These are phyloP conservation scores for Uloborus plumipes DNA, from an alignment of 2,888 invertebrate genomes.

Conservation along the genomic window DNA sequence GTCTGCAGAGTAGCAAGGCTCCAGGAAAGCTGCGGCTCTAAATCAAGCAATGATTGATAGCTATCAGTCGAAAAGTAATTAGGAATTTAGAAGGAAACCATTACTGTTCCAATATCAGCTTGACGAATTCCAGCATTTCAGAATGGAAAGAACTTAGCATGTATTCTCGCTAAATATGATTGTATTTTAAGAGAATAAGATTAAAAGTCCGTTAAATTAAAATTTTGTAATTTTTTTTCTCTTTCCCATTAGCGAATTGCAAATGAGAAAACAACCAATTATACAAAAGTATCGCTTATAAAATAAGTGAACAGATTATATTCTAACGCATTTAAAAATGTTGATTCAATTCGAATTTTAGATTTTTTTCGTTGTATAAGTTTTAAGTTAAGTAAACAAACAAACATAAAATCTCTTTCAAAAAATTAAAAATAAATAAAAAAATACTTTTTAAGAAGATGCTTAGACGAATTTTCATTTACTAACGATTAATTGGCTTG, in stretches of 20 bases:
- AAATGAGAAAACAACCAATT: conserved; percentile 50
- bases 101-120: conserved; percentile 45
- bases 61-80: conserved; percentile 11
- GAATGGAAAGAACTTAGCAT: conserved; percentile 23
- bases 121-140: conserved; percentile 12
- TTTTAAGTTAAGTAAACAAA: conserved; percentile 4
- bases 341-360: conserved; percentile 28
- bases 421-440: background rate
- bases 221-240: conserved; percentile 47
- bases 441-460: conserved; percentile 18
- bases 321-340: conserved; percentile 36
- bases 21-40: background rate
- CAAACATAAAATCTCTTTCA: background rate
- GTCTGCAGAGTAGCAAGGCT: background rate
- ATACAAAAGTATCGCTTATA: conserved; percentile 33
- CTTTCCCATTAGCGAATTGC: conserved; percentile 43
- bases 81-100: conserved; percentile 19
- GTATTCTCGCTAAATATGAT: conserved; percentile 27
- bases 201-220: conserved; percentile 42
- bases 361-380: conserved; percentile 23
- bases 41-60: conserved; percentile 14
- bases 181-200: conserved; percentile 27
- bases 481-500: conserved; percentile 36
- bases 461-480: conserved; percentile 44
- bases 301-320: conserved; percentile 42